These are phyloP conservation scores for Pseudomyrmex cubaensis DNA, from an alignment of 1,140 invertebrate species.

Conservation along the genomic window DNA sequence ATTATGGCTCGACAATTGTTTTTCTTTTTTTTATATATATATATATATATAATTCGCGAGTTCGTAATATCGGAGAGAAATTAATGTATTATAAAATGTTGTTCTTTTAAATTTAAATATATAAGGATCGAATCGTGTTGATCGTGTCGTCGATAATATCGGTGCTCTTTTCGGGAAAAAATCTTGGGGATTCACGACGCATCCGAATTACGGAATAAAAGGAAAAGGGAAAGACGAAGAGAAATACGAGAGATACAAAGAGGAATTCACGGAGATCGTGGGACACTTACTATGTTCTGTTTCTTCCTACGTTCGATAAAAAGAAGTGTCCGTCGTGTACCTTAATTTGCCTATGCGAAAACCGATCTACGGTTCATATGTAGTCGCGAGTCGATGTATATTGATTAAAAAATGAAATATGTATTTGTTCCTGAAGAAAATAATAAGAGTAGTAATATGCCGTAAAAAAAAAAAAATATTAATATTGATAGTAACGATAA, in stretches of 20 bases:
- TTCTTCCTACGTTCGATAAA: slow-evolving; percentile 57
- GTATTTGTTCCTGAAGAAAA: slow-evolving; percentile 81
- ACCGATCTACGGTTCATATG: slow-evolving; percentile 78
- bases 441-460: slow-evolving; percentile 79
- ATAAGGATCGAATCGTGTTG: not conserved
- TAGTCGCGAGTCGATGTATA: slow-evolving; percentile 84
- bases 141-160: slow-evolving; percentile 14
- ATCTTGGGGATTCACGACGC: slow-evolving; percentile 29
- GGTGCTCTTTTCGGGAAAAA: slow-evolving; percentile 21
- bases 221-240: slow-evolving; percentile 65
- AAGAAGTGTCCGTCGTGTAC: slow-evolving; percentile 61
- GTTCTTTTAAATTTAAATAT: slow-evolving; percentile 1
- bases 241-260: slow-evolving; percentile 20
- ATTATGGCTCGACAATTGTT: slow-evolving; percentile 15
- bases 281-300: slow-evolving; percentile 37
- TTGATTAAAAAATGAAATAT: slow-evolving; percentile 77
- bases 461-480: slow-evolving; percentile 71
- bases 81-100: slow-evolving; percentile 22
- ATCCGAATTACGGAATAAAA: slow-evolving; percentile 36
- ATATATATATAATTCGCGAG: not conserved
- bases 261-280: slow-evolving; percentile 13
- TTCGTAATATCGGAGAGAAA: slow-evolving; percentile 9
- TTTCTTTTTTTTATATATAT: too few species aligned
- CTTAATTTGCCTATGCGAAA: slow-evolving; percentile 67
- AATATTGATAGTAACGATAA: slow-evolving; percentile 81